Percentiles rank a stretch among this genome's conserved stretches.
Conservation (phyloP, 2,797 vertebrate species). For the Simalia tracyae region DNA sequence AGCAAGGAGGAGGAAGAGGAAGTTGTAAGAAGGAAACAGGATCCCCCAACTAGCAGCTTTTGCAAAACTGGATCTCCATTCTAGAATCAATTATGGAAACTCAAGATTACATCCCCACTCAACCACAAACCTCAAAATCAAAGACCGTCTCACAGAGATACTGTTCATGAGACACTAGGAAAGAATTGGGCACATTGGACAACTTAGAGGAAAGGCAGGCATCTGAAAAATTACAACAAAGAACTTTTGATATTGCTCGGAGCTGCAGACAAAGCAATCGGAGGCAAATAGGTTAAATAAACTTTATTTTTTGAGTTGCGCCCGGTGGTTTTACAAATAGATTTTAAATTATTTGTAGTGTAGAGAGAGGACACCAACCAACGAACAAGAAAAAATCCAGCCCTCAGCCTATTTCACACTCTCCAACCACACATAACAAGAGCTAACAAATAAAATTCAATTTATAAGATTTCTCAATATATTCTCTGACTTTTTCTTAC, state of each 20-base stretch:
- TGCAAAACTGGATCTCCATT: not conserved
- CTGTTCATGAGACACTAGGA: too few species aligned
- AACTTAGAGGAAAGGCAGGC: not conserved
- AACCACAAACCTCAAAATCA: not conserved
- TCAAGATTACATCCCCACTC: not conserved
- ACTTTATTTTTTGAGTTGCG: slow-evolving; percentile 81
- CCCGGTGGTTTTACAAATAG: slow-evolving; percentile 67
- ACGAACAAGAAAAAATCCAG: slow-evolving; percentile 6
- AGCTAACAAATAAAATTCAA: slow-evolving; percentile 61
- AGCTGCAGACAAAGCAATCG: not conserved
- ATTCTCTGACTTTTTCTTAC: slow-evolving; percentile 46
- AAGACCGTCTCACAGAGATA: not conserved
- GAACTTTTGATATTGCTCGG: too few species aligned
- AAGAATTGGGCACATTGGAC: not conserved
- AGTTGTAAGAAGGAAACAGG: not conserved
- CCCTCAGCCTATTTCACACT: slow-evolving; percentile 12
- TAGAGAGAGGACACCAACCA: slow-evolving; percentile 63
- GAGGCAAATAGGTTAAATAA: slow-evolving; percentile 69
- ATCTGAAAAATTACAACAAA: not conserved
- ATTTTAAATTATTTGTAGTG: slow-evolving; percentile 59
- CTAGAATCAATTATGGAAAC: not conserved
- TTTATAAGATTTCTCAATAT: slow-evolving; percentile 53
- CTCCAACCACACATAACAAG: not conserved
- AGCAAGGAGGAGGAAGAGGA: not conserved
- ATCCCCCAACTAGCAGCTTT: too few species aligned